Percentiles rank a stretch among this genome's conserved stretches.
phyloP scores from a whole-genome alignment of 1,140 invertebrate species.

The Halictus rubicundus region DNA sequence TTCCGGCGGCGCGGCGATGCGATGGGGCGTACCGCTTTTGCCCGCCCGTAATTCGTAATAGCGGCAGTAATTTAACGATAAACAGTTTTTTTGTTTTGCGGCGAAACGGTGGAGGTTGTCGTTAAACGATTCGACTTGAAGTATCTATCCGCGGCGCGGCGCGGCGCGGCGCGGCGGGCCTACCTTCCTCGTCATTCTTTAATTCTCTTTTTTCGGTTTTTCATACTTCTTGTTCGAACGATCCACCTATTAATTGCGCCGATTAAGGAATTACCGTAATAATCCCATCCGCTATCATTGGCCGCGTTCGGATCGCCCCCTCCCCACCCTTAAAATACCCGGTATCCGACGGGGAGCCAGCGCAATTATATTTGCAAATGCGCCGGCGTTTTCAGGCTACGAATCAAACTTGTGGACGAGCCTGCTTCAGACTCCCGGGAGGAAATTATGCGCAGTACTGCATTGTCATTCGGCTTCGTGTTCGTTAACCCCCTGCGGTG shows the following conservation, averaged over 20 bases:
- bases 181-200: too few species aligned
- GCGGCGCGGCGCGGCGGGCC: too few species aligned
- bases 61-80: slow-evolving; percentile 2
- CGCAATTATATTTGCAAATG: slow-evolving; percentile 18
- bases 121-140: slow-evolving; percentile 2
- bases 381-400: neutral
- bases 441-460: too few species aligned
- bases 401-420: too few species aligned
- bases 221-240: neutral
- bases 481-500: too few species aligned
- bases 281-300: slow-evolving; percentile 9
- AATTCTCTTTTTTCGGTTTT: too few species aligned
- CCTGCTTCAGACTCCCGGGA: too few species aligned
- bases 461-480: too few species aligned
- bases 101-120: neutral
- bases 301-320: neutral
- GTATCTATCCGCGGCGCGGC: neutral
- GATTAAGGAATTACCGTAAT: slow-evolving; percentile 21
- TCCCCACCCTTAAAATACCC: neutral
- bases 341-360: neutral
- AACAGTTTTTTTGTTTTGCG: neutral
- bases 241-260: slow-evolving; percentile 15
- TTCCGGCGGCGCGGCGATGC: neutral
- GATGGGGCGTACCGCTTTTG: neutral
- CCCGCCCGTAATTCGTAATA: neutral